Base-by-base conservation (phyloP, 2,888 invertebrate genomes). In the Nowickia ferox region DNA sequence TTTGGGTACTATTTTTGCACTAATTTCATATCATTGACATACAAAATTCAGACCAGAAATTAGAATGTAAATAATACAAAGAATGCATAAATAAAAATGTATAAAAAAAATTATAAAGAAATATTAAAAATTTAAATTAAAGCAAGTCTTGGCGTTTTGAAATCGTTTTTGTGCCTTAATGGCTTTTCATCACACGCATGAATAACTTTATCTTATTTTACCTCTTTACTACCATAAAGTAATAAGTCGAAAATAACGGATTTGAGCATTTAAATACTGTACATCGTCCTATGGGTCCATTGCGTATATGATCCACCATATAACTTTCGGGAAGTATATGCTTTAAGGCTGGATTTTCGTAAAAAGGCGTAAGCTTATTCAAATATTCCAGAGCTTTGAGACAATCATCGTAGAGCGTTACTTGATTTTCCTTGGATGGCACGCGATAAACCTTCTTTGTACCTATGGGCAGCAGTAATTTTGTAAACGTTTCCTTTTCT, bases 201-300 rank as follows among this genome's bases (percentile, higher is more conserved):
- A 5, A 17, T 48, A 48, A 5, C 4, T 48, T 15, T 30, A 30
- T 30, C 13, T 5, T 8, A 4, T 44, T 77, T 81, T 77, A 92
- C 92, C 92, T 90, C 78, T 92, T 93, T 38, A 92, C 91, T 15
- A 92, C 89, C 90, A 92, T 90, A 85, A 93, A 92, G 88, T 92
- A 92, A 86, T 92, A 93, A 13, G 92, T 89, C 13, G 92, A 91
- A 84, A 92, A 92, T 57, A 93, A 82, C 17, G 90, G 90, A 69
- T 91, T 89, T 38, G 90, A 89, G 71, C 93, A 93, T 77, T 89
- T 89, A 83, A 88, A 88, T 19, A 89, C 87, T 10, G 92, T 90
- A 87, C 93, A 93, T n/a, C 91, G 88, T n/a, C 91, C 92, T 13
- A 89, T 90, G 74, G 93, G 90, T 11, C 93, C 92, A 84, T 91